Evolutionary conservation across 1,140 invertebrate species (phyloP).

Genomic region (Caerostris darwini): DNA sequence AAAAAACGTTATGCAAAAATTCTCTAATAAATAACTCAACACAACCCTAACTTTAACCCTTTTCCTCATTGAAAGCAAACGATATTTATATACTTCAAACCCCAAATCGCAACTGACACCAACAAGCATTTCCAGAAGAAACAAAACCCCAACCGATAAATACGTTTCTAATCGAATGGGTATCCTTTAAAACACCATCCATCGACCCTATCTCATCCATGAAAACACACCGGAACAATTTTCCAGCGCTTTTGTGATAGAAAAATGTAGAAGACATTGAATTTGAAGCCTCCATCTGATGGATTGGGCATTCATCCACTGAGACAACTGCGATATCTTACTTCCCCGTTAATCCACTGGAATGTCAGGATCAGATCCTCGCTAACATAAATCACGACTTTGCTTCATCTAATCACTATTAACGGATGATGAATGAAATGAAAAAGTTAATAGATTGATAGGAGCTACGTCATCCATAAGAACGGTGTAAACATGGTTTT

Average conservation of each 20-base stretch:
- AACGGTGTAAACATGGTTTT: neutral
- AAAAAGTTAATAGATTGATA: constrained; percentile 13
- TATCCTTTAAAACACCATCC: constrained; percentile 6
- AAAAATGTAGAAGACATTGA: neutral
- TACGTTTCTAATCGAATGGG: neutral
- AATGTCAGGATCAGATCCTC: constrained; percentile 3
- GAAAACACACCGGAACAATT: neutral
- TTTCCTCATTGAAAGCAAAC: too few species aligned
- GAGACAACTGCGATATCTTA: neutral
- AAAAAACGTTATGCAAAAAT: too few species aligned
- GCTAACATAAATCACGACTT: neutral
- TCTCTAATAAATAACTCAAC: too few species aligned
- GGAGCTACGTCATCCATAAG: neutral
- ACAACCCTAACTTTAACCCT: too few species aligned
- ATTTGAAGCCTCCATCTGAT: neutral
- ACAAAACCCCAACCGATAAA: neutral
- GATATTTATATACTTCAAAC: too few species aligned
- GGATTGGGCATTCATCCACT: neutral
- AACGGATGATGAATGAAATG: constrained; percentile 2
- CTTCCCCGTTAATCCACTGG: neutral
- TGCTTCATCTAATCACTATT: constrained; percentile 24
- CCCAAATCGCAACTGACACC: neutral
- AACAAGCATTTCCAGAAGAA: neutral
- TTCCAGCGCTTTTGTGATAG: neutral
- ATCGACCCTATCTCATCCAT: neutral